phyloP scores from a whole-genome alignment of 2,113 vertebrate species.

The Lamprologus speciosus region DNA sequence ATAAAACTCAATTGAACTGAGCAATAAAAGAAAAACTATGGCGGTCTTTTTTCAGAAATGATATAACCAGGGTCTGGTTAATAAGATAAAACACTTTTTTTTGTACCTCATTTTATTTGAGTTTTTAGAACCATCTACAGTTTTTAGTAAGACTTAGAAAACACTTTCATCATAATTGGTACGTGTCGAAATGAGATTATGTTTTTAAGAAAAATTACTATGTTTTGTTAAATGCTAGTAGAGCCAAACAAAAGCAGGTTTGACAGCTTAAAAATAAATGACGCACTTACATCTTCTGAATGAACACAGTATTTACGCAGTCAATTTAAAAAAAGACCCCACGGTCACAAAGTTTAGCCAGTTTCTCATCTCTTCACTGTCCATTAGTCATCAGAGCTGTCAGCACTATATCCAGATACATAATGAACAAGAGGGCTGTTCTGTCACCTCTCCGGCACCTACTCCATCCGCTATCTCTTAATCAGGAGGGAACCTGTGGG shows the following conservation, averaged over 20 bases:
- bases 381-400: slow-evolving; percentile 30
- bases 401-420: neutral
- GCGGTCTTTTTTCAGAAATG: neutral
- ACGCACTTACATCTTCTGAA: neutral
- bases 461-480: neutral
- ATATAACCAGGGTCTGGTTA: neutral
- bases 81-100: neutral
- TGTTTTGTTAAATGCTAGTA: neutral
- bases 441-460: neutral
- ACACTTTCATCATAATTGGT: neutral
- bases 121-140: neutral
- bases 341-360: neutral
- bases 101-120: neutral
- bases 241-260: neutral
- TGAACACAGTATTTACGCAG: neutral
- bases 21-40: neutral
- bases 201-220: neutral
- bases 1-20: neutral
- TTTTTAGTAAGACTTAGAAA: neutral
- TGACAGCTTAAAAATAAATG: neutral
- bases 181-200: neutral
- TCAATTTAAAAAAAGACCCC: neutral
- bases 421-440: neutral
- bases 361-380: neutral
- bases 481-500: slow-evolving; percentile 13